A percentile compares a stretch with the other conserved stretches of the same genome.
Evolutionary conservation across 2,797 vertebrate genomes (phyloP).

Genomic region (Lagothrix lagotricha): DNA sequence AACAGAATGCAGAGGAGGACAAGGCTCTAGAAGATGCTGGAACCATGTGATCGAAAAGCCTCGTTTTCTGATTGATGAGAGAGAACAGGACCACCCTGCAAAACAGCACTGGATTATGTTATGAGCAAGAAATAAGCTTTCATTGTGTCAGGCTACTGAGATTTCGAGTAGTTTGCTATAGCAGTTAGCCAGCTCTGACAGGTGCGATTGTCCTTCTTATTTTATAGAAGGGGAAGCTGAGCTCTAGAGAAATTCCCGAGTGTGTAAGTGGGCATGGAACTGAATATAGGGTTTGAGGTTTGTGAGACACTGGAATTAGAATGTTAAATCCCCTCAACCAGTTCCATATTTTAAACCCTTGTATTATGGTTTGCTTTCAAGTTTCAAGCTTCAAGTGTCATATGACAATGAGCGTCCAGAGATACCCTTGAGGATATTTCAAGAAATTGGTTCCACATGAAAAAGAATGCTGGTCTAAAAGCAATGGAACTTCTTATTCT

Average conservation of each 20-base stretch:
- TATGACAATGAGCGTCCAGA: neutral
- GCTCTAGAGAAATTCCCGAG: neutral
- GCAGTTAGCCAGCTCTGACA: neutral
- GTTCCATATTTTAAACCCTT: neutral
- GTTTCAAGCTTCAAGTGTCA: neutral
- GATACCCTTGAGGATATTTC: neutral
- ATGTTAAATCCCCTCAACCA: neutral
- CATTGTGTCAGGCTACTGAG: neutral
- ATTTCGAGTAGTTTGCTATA: neutral
- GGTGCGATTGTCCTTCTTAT: neutral
- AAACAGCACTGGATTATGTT: neutral
- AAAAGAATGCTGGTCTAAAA: neutral
- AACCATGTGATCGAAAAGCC: neutral
- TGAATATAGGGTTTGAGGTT: constrained; percentile 35
- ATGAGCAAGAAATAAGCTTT: neutral
- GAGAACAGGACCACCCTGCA: neutral
- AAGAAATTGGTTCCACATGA: neutral
- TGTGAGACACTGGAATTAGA: neutral
- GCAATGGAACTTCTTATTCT: neutral
- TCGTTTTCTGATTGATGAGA: neutral
- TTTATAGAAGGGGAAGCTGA: constrained; percentile 34
- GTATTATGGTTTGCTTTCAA: neutral
- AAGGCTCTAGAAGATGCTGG: neutral
- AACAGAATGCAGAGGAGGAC: neutral
- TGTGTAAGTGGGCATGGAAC: neutral